Evolutionary conservation across 1,140 invertebrate species (phyloP).

Genomic region (Hylaeus volcanicus): DNA sequence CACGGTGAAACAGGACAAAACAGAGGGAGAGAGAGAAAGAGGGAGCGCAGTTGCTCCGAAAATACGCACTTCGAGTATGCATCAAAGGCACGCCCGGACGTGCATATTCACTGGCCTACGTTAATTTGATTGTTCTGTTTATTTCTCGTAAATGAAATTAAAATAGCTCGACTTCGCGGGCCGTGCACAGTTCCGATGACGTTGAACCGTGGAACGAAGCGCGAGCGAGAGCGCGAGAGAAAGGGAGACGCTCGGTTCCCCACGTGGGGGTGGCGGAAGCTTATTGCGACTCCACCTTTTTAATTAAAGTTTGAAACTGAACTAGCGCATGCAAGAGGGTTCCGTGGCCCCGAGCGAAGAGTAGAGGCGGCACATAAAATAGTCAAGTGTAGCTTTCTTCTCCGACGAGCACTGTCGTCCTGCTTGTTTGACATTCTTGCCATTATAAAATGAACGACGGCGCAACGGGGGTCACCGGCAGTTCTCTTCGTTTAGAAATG

Average conservation of each 20-base stretch:
- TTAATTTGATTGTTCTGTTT: conserved; percentile 64
- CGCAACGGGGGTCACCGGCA: not conserved
- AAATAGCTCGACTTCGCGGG: conserved; percentile 55
- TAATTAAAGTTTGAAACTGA: conserved; percentile 75
- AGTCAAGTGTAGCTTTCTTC: conserved; percentile 62
- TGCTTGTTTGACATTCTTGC: conserved; percentile 61
- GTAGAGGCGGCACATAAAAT: conserved; percentile 57
- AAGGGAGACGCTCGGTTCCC: not conserved
- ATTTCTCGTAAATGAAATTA: conserved; percentile 63
- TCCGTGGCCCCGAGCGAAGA: conserved; percentile 49
- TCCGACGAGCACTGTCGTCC: conserved; percentile 51
- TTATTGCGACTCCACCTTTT: conserved; percentile 69
- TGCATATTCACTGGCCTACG: conserved; percentile 38
- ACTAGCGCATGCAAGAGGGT: conserved; percentile 57
- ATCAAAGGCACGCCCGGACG: conserved; percentile 46
- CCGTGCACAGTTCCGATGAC: conserved; percentile 6
- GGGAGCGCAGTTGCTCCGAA: conserved; percentile 29
- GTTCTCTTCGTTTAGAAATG: conserved; percentile 28
- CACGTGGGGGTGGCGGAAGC: conserved; percentile 40
- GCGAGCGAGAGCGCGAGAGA: not conserved
- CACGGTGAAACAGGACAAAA: not conserved
- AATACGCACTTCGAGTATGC: conserved; percentile 49
- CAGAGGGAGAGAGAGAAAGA: not conserved
- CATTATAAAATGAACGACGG: conserved; percentile 54
- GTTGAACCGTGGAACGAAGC: conserved; percentile 1